Percentiles rank a stretch among this genome's conserved stretches.
These are phyloP conservation scores for Limenitis camilla DNA, from an alignment of 2,888 invertebrate genomes.

Conservation along the genomic window DNA sequence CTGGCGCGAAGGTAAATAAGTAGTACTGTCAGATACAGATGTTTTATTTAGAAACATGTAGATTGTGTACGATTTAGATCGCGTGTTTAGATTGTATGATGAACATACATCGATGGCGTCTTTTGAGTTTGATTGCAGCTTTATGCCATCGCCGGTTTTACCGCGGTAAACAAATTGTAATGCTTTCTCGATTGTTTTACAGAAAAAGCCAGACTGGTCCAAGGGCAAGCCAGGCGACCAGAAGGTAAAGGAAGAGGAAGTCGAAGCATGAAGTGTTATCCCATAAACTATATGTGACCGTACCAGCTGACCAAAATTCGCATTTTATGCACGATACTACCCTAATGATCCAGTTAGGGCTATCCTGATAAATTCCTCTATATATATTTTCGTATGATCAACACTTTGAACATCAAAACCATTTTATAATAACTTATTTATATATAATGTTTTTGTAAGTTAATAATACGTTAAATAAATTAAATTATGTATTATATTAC, in stretches of 20 bases:
- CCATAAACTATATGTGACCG: constrained; percentile 55
- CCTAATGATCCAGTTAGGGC: constrained; percentile 25
- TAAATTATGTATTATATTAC: constrained; percentile 66
- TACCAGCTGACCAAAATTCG: constrained; percentile 49
- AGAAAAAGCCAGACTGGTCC: constrained; percentile 97
- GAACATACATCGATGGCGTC: no score
- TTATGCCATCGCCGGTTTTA: constrained; percentile 11
- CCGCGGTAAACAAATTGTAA: constrained; percentile 12
- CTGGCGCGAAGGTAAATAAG: no score
- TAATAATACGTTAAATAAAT: constrained; percentile 64
- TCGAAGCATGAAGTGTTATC: constrained; percentile 83
- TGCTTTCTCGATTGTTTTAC: constrained; percentile 61
- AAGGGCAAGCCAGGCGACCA: constrained; percentile 92
- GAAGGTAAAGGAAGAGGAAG: constrained; percentile 88
- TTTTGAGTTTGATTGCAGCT: constrained; percentile 15
- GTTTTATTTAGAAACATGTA: no score
- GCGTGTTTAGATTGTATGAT: no score
- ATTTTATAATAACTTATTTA: constrained; percentile 61
- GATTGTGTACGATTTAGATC: no score
- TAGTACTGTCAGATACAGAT: no score
- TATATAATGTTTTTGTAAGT: constrained; percentile 65
- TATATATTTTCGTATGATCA: constrained; percentile 47
- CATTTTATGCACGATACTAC: constrained; percentile 52
- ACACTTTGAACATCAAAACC: constrained; percentile 51
- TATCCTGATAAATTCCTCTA: constrained; percentile 22